Base-by-base conservation (phyloP, 1,140 invertebrate genomes). In the fruit fly (Drosophila melanogaster) region DNA sequence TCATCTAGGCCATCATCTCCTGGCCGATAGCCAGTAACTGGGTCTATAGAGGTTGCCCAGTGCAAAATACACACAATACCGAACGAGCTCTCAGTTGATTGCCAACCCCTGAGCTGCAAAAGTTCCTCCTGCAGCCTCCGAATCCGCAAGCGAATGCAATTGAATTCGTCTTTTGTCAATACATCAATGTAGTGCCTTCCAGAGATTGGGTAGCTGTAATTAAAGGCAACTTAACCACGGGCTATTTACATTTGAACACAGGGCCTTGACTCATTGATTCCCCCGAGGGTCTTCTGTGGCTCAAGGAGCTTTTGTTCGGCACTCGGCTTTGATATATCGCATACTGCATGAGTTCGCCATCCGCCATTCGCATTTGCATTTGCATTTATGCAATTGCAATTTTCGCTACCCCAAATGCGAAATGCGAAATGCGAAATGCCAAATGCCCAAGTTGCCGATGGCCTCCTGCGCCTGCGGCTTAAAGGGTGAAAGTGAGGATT, bases 401-500 rank as follows among this genome's bases (percentile, higher is more conserved):
- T 58, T 58, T 59, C 53, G 53, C 58, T 30, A 58, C 14, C 24
- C 53, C 53, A 35, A 15, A 11, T 38, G 30, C 30, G 3, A 24
- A 24, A 24, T 24, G 24, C 24, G 2, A 24, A 24, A 3, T 3
- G 24, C 59, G 40, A 12, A 12, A 19, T 11, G 37, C 46, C 15
- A 55, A 24, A 65, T 50, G 24, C 51, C 38, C 67, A 15, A 37
- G 43, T 50, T 46, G 40, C 47, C 17, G 14, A 4, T 8, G 56
- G 43, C 47, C 40, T 43, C 38, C 41, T 37, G 15, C 41, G 65
- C 62, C 55, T 41, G 41, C 60, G 75, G 79, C 79, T 83, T 72
- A 89, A 85, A 73, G 77, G 83, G 85, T 79, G 79, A 87, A 87
- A 87, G 85, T 89, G 77, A 73, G 84, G 84, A 89, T 87, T 87